phyloP scores from a whole-genome alignment of 2,888 invertebrate species.

The Stenoptilia bipunctidactyla region DNA sequence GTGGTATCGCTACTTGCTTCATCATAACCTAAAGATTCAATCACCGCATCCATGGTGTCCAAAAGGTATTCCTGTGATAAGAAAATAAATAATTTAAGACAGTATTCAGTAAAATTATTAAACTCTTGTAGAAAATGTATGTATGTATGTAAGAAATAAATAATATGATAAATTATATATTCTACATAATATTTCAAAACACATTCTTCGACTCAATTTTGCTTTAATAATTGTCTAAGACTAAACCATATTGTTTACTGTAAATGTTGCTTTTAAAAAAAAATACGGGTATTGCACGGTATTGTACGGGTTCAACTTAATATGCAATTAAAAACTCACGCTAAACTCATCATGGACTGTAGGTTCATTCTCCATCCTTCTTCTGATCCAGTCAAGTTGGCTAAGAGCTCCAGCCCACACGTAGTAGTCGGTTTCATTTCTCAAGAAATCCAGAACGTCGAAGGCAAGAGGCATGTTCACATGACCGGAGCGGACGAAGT shows the following conservation, averaged over 20 bases:
- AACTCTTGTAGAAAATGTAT: too few relatives aligned
- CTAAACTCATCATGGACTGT: slow-evolving; percentile 30
- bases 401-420: slow-evolving; percentile 80
- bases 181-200: too few relatives aligned
- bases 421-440: slow-evolving; percentile 76
- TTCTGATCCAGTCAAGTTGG: slow-evolving; percentile 63
- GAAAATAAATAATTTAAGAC: too few relatives aligned
- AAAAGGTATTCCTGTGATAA: slow-evolving; percentile 51
- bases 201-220: too few relatives aligned
- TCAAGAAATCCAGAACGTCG: slow-evolving; percentile 76
- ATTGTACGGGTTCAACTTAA: too few relatives aligned
- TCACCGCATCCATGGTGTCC: slow-evolving; percentile 50
- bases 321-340: slow-evolving; percentile 20
- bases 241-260: too few relatives aligned
- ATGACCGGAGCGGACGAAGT: slow-evolving; percentile 73
- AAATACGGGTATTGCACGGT: too few relatives aligned
- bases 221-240: too few relatives aligned
- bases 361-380: slow-evolving; percentile 45
- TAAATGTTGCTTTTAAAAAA: too few relatives aligned
- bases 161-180: too few relatives aligned
- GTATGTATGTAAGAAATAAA: too few relatives aligned
- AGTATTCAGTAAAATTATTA: too few relatives aligned
- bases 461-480: slow-evolving; percentile 71
- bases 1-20: slow-evolving; percentile 52
- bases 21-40: slow-evolving; percentile 62